phyloP scores from a whole-genome alignment of 2,888 invertebrate species.

The Eurois occulta region DNA sequence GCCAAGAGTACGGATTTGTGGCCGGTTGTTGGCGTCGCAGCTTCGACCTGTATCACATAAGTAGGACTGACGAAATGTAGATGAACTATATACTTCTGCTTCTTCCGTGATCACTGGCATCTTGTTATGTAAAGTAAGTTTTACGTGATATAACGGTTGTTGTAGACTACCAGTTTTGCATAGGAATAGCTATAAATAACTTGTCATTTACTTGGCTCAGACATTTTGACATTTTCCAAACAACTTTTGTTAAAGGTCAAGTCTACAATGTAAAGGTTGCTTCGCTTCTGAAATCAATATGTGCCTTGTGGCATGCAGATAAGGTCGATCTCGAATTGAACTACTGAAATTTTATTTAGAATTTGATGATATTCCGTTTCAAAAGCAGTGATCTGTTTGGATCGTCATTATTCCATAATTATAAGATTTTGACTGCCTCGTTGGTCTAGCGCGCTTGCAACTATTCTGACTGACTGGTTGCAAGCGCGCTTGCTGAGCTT shows the following conservation, averaged over 20 bases:
- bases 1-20: not conserved
- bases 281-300: not conserved
- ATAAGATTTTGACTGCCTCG: not conserved
- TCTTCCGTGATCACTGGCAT: not conserved
- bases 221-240: conserved; percentile 10
- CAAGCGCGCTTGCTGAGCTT: too few species aligned
- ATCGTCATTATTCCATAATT: not conserved
- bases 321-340: conserved; percentile 8
- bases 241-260: conserved; percentile 26
- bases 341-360: not conserved
- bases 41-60: not conserved
- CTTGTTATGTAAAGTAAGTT: not conserved
- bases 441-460: too few species aligned
- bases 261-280: not conserved
- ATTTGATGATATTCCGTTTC: not conserved
- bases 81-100: not conserved
- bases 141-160: not conserved
- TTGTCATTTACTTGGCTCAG: not conserved
- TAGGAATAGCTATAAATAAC: not conserved
- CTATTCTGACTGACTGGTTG: too few species aligned
- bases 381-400: not conserved
- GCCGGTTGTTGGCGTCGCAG: not conserved
- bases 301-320: not conserved
- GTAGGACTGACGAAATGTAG: not conserved
- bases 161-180: not conserved